Evolutionary conservation across 2,113 vertebrate species (phyloP), one percentile per base, ranked within the genome.

Genomic region (Danionella cerebrum): DNA sequence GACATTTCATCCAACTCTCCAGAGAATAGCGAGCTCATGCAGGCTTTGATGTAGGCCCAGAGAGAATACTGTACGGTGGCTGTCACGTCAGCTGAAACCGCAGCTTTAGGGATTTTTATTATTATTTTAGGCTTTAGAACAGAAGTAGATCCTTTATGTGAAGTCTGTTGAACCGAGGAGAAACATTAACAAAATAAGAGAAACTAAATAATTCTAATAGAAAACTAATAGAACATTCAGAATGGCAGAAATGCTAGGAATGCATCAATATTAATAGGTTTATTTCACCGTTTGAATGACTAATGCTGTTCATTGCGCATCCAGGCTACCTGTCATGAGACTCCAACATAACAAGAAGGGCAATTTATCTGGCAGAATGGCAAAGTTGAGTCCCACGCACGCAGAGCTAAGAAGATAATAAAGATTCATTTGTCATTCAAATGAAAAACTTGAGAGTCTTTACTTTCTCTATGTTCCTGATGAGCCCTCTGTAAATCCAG

Each of bases 21-120:
- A 52, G 27, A 59, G 75, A 69, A 60, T 14, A 50, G 39, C 53
- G 16, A 29, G 35, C 65, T 77, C 54, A 42, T 18, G 38, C n/a
- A 55, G 48, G 18, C 75, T 79, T 78, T 80, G 69, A 76, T 79
- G 78, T 78, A 59, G 57, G 70, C 76, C 70, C 65, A 18, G 38
- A 62, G 73, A 75, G 47, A 72, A 70, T 70, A 76, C 66, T n/a
- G 66, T 59, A 59, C 62, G n/a, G n/a, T 55, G 41, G 62, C 59
- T 74, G 10, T 31, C 62, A 72, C 73, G 69, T 72, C 47, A 3
- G 12, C 47, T 76, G 64, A 74, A 73, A 76, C 76, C 76, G 73
- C 31, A 21, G 47, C 35, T 63, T 60, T 59, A 14, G 16, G 6
- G 24, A 45, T 21, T 59, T 63, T 72, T 59, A 65, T 59, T 72